Percentiles rank a stretch among this genome's conserved stretches.
These are phyloP conservation scores for Pseudomyrmex sp. DNA, from an alignment of 1,140 invertebrate genomes.

Conservation along the genomic window DNA sequence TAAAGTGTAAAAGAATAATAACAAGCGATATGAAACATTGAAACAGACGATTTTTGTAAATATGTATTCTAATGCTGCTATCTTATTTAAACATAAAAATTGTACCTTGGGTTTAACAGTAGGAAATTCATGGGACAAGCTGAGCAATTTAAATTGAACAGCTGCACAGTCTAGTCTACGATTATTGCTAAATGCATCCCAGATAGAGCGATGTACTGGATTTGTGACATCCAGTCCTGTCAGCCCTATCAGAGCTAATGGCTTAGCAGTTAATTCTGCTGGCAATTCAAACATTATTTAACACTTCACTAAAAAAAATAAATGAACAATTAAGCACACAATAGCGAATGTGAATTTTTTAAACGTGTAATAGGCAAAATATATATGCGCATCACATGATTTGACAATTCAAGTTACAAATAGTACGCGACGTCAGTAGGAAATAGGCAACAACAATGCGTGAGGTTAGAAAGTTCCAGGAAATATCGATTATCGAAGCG, in stretches of 20 bases:
- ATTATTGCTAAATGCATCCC: slow-evolving; percentile 95
- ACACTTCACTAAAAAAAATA: slow-evolving; percentile 2
- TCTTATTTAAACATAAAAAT: not conserved
- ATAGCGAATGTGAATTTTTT: not conserved
- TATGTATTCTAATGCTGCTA: no score
- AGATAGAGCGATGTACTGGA: slow-evolving; percentile 94
- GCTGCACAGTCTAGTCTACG: slow-evolving; percentile 92
- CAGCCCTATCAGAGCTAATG: slow-evolving; percentile 93
- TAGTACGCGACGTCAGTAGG: not conserved
- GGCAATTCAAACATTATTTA: slow-evolving; percentile 88
- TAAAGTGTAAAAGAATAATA: slow-evolving; percentile 78
- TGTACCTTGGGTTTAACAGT: slow-evolving; percentile 93
- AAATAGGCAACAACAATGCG: not conserved
- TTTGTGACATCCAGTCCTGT: slow-evolving; percentile 95
- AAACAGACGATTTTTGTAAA: no score
- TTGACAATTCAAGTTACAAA: slow-evolving; percentile 64
- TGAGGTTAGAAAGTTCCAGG: not conserved
- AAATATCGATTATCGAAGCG: not conserved
- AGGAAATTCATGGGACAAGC: slow-evolving; percentile 93
- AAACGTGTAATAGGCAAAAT: not conserved
- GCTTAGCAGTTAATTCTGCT: slow-evolving; percentile 91
- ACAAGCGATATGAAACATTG: not conserved
- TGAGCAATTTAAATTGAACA: slow-evolving; percentile 93
- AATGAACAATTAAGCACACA: slow-evolving; percentile 6
- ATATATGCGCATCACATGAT: slow-evolving; percentile 4